Conservation (phyloP, 2,888 invertebrate species). For the Drosophila incognita region DNA sequence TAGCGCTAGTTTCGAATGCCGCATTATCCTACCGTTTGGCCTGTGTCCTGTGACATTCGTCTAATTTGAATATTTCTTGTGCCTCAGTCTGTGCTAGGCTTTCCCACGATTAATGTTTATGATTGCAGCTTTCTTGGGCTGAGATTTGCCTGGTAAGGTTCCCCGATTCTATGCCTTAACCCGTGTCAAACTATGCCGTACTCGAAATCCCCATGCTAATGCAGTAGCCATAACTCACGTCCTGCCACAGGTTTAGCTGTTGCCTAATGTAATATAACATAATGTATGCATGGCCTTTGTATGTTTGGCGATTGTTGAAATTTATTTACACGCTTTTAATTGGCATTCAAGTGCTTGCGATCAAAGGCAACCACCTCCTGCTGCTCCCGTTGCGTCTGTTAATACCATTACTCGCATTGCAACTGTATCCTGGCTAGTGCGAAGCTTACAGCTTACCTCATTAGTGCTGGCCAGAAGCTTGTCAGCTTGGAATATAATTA, state of each 20-base stretch:
- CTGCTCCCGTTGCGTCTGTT: slow-evolving; percentile 35
- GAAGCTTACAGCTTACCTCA: slow-evolving; percentile 40
- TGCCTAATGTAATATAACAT: slow-evolving; percentile 42
- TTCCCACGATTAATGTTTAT: slow-evolving; percentile 76
- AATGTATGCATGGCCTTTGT: slow-evolving; percentile 67
- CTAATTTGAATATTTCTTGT: slow-evolving; percentile 70
- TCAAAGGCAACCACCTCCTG: slow-evolving; percentile 62
- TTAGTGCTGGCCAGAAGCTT: slow-evolving; percentile 43
- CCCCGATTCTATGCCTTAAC: slow-evolving; percentile 29
- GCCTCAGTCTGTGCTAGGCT: slow-evolving; percentile 22
- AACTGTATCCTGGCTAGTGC: slow-evolving; percentile 28
- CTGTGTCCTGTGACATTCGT: slow-evolving; percentile 64
- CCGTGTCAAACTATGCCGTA: slow-evolving; percentile 59
- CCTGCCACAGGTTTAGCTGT: slow-evolving; percentile 51
- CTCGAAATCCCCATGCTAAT: slow-evolving; percentile 72
- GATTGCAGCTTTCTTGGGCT: slow-evolving; percentile 49
- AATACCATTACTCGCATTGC: background rate
- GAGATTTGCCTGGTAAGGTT: slow-evolving; percentile 3
- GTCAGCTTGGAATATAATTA: slow-evolving; percentile 39
- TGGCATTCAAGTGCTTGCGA: slow-evolving; percentile 77
- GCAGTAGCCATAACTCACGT: slow-evolving; percentile 65
- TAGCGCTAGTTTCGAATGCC: slow-evolving; percentile 62
- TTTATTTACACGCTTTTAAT: slow-evolving; percentile 78
- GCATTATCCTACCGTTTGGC: slow-evolving; percentile 58
- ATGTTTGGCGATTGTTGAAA: slow-evolving; percentile 69